Evolutionary conservation across 2,888 invertebrate species (phyloP), one percentile per base, ranked within the genome.

Genomic region (Caenorhabditis virilis): DNA sequence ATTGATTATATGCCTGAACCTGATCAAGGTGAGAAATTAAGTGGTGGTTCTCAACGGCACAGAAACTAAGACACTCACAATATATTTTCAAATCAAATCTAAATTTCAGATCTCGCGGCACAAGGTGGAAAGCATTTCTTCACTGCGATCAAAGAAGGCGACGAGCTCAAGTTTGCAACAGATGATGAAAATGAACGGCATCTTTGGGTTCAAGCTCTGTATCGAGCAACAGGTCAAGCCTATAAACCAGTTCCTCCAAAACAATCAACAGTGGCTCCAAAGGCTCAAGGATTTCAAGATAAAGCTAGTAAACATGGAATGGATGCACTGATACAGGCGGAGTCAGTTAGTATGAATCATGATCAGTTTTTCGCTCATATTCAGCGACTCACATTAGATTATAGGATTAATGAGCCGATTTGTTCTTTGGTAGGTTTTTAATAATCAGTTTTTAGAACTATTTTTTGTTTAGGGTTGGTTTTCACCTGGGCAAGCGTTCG

Each of bases 241-340:
- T 95, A 98, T 86, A 98, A 98, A 85, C 98, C 98, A 7, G 92
- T 94, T 2, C 95, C 97, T 7, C 94, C 94, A 0, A 84, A 83
- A 64, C 81, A 80, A 49, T 78, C 79, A 18, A 61, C 74, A 77
- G 52, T 83, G 72, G 68, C 75, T 25, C 72, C 75, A 16, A 80
- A 79, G 49, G 76, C 78, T 3, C 80, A 81, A 52, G 81, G 81
- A 13, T 77, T 82, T 57, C 78, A 76, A 46, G 94, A 95, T 84
- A 90, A 94, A 84, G 97, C 97, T 33, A 89, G 93, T 57, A 98
- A 98, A 84, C 97, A 97, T 84, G 97, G 98, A 43, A 93, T 98
- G 92, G 98, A 98, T 84, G 97, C 98, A 86, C 95, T 92, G 85
- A 97, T 98, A 46, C 93, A 93, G 82, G 95, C 95, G n/a, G 95